Evolutionary conservation across 1,140 invertebrate species (phyloP).

Genomic region (Phenacoccus solenopsis): DNA sequence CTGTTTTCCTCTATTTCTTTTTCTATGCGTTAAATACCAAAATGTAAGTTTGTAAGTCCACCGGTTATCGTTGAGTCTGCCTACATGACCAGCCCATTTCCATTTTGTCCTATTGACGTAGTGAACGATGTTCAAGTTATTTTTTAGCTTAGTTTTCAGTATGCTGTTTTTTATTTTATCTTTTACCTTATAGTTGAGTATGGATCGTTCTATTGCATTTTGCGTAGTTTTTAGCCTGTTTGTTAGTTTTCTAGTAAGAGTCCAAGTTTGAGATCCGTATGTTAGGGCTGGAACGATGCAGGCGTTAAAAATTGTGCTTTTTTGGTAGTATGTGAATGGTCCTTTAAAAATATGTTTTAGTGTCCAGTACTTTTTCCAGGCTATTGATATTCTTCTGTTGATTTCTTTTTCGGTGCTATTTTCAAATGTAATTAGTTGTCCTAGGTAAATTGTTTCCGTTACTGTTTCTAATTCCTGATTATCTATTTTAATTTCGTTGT

Average conservation of each 20-base stretch:
- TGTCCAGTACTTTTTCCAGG: constrained; percentile 21
- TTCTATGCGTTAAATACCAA: neutral
- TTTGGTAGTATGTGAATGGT: neutral
- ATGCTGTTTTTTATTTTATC: constrained; percentile 1
- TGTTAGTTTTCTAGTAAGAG: neutral
- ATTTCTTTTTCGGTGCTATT: constrained; percentile 11
- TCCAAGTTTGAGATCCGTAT: constrained; percentile 22
- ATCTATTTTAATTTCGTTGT: neutral
- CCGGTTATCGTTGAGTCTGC: constrained; percentile 8
- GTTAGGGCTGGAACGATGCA: constrained; percentile 18
- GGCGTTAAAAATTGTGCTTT: constrained; percentile 5
- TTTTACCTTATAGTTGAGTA: neutral
- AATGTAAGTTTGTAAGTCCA: constrained; percentile 14
- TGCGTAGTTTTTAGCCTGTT: constrained; percentile 17
- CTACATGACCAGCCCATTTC: constrained; percentile 23
- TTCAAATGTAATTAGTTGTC: constrained; percentile 3
- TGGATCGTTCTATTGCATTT: constrained; percentile 13
- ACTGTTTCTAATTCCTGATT: constrained; percentile 18
- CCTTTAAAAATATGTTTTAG: constrained; percentile 17
- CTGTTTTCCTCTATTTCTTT: constrained; percentile 20
- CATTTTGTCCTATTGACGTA: constrained; percentile 12
- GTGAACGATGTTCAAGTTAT: neutral
- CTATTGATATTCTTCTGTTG: constrained; percentile 19
- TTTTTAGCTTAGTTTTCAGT: neutral
- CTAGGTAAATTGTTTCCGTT: constrained; percentile 4